Base-by-base conservation (phyloP, 2,113 vertebrate species). In the Lepidothrix coronata region DNA sequence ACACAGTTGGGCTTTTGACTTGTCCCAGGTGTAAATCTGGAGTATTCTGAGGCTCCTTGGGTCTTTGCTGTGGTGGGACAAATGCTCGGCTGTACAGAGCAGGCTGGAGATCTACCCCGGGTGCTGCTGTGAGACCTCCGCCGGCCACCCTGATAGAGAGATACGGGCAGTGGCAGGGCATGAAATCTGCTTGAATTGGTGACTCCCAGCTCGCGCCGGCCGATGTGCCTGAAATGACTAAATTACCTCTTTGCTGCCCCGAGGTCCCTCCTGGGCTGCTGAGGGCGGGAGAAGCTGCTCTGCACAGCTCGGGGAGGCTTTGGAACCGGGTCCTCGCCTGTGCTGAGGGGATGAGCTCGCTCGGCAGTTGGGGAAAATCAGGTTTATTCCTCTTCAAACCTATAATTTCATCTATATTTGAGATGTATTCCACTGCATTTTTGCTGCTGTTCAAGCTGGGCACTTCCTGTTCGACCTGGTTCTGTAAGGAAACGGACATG, bases 131-230 rank as follows among this genome's bases (percentile, higher is more conserved):
- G 66, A 59, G 94, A 59, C 48, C 85, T 94, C 78, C 70, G 8
- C 67, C 7, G 65, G 65, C 85, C 3, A 33, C 59, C 66, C 93
- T 96, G 97, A 98, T 98, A 97, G 91, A 98, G 97, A 97, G 95
- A 95, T 92, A 16, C 1, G 46, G 27, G 73, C 48, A 6, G 49
- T 97, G 98, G 97, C 97, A 97, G 94, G 89, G 95, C 96, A 94
- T 98, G 97, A 98, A 98, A 98, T 97, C 94, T 22, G 52, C 93
- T 63, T 97, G 96, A 97, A 97, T 96, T 48, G 93, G 77, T 61
- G 72, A 91, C 91, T 93, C 78, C 90, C 91, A 58, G 79, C 93
- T 88, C 31, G 8, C 35, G 57, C 92, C 12, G 21, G 66, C 68
- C 33, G 22, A 86, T 89, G 90, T 7, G 83, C 77, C 92, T 74